Percentiles rank a stretch among this genome's conserved stretches.
phyloP scores from a whole-genome alignment of 2,113 vertebrate species.

The Aptenodytes forsteri region DNA sequence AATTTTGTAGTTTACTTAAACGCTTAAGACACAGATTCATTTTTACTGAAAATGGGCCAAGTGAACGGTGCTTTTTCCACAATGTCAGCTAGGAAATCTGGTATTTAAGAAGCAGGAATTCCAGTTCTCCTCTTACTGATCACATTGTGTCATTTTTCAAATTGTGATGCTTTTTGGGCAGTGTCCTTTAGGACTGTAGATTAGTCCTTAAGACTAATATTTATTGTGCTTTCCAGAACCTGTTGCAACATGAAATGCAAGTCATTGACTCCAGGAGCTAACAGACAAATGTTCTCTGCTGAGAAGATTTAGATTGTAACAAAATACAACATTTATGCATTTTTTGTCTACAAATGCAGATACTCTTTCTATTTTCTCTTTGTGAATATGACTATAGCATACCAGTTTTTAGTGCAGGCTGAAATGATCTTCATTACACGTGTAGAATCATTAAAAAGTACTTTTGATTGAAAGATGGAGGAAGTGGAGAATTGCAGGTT shows the following conservation, averaged over 20 bases:
- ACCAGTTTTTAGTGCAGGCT: not conserved
- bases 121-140: not conserved
- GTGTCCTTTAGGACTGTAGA: not conserved
- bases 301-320: not conserved
- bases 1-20: not conserved
- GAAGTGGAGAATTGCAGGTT: not conserved
- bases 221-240: not conserved
- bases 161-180: not conserved
- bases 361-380: not conserved
- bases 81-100: not conserved
- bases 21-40: not conserved
- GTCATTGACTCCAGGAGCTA: not conserved
- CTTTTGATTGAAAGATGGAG: not conserved
- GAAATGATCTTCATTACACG: not conserved
- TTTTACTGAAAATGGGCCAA: not conserved
- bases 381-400: not conserved
- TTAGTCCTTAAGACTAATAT: not conserved
- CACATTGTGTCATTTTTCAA: not conserved
- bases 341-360: not conserved
- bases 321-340: fast-evolving
- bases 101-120: not conserved
- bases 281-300: not conserved
- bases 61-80: not conserved
- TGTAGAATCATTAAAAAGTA: not conserved
- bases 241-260: not conserved